Percentiles rank a stretch among this genome's conserved stretches.
phyloP scores from a whole-genome alignment of 2,888 invertebrate species.

The Megamerina dolium region DNA sequence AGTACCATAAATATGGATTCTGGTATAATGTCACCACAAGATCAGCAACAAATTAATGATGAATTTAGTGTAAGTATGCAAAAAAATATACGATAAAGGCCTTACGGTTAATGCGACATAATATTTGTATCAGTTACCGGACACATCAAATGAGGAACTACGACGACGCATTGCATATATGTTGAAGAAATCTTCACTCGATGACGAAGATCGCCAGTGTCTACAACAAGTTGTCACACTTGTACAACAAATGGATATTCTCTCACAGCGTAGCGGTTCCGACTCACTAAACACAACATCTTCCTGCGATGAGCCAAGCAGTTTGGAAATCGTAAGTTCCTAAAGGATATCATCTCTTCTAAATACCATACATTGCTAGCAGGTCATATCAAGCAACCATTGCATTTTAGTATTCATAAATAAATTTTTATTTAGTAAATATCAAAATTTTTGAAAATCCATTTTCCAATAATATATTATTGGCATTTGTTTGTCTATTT shows the following conservation, averaged over 20 bases:
- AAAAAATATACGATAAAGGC: no score
- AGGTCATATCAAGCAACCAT: not conserved
- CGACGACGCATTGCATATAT: constrained; percentile 34
- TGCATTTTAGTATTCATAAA: not conserved
- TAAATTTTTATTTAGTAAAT: no score
- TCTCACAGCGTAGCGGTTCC: constrained; percentile 35
- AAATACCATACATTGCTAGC: not conserved
- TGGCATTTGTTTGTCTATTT: no score
- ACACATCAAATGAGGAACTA: constrained; percentile 34
- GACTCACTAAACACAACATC: constrained; percentile 31
- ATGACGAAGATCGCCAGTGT: constrained; percentile 57
- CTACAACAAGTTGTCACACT: constrained; percentile 59
- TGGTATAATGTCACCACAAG: constrained; percentile 35
- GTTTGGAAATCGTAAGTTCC: constrained; percentile 47
- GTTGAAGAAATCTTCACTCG: constrained; percentile 34
- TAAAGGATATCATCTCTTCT: not conserved
- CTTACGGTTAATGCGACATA: not conserved
- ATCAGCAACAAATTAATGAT: constrained; percentile 33
- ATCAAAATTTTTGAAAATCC: no score
- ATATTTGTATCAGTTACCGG: constrained; percentile 13
- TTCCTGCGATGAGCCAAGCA: constrained; percentile 54
- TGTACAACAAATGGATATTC: constrained; percentile 57
- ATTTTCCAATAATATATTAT: no score
- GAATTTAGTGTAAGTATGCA: constrained; percentile 31
- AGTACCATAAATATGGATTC: constrained; percentile 26